phyloP scores from a whole-genome alignment of 2,113 vertebrate species.

The Rhabdomys dilectus region DNA sequence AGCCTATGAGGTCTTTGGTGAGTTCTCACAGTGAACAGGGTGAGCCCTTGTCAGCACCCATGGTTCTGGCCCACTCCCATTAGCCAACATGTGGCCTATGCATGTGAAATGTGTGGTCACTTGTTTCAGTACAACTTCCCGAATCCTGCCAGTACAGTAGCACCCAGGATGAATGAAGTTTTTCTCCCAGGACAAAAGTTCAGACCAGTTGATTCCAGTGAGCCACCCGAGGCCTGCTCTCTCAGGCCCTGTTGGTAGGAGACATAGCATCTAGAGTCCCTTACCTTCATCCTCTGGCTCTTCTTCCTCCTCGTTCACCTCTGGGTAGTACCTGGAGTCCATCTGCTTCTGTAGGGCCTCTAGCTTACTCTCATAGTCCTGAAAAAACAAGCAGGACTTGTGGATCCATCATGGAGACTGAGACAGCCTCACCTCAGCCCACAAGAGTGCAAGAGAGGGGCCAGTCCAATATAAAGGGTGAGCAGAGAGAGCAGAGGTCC shows the following conservation, averaged over 20 bases:
- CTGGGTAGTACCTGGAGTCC: constrained; percentile 94
- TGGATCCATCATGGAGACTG: fast-evolving
- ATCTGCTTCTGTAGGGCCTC: constrained; percentile 98
- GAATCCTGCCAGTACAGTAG: fast-evolving
- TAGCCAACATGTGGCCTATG: background rate
- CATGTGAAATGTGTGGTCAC: background rate
- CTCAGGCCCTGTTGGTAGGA: background rate
- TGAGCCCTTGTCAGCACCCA: background rate
- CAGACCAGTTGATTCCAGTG: background rate
- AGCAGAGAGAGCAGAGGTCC: background rate
- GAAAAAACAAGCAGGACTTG: background rate
- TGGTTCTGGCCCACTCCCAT: background rate
- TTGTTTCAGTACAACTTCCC: background rate
- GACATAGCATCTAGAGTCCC: background rate
- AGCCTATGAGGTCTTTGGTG: background rate
- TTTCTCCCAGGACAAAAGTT: background rate
- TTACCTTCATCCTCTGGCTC: constrained; percentile 97
- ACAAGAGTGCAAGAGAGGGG: fast-evolving
- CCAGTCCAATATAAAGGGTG: background rate
- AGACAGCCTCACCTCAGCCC: background rate
- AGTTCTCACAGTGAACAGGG: background rate
- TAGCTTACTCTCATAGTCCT: constrained; percentile 99
- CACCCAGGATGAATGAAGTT: background rate
- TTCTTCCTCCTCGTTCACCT: constrained; percentile 94
- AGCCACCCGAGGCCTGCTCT: background rate